These are phyloP conservation scores for Ostrea edulis DNA, from an alignment of 1,140 invertebrate genomes.

Conservation along the genomic window DNA sequence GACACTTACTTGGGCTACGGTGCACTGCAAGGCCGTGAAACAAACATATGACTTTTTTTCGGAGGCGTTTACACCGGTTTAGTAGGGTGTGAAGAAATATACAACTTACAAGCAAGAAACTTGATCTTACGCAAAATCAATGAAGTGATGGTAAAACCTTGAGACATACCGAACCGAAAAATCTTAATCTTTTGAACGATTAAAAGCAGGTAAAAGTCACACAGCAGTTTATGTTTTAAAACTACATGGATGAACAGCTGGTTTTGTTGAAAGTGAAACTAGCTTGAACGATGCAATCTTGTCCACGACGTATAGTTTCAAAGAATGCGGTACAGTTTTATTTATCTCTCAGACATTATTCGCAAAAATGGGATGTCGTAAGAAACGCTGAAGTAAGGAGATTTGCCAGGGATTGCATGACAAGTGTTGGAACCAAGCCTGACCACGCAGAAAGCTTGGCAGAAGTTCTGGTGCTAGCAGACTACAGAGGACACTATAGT, in stretches of 20 bases:
- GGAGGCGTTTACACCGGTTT: no score
- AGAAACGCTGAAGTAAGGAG: conserved; percentile 63
- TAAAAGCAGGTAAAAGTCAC: neutral
- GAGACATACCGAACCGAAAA: neutral
- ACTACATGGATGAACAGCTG: neutral
- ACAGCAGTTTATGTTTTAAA: conserved; percentile 15
- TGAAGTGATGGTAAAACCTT: no score
- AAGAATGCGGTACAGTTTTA: conserved; percentile 9
- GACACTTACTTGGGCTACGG: no score
- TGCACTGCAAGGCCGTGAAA: no score
- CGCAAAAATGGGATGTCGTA: conserved; percentile 57
- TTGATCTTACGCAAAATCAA: no score
- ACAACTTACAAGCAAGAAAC: no score
- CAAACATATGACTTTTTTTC: no score
- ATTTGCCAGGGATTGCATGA: conserved; percentile 61
- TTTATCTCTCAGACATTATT: conserved; percentile 4
- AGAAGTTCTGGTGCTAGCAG: conserved; percentile 89
- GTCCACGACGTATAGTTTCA: neutral
- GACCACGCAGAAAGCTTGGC: conserved; percentile 86
- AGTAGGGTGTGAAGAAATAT: no score
- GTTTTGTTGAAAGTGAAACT: conserved; percentile 34
- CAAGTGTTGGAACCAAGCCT: conserved; percentile 83
- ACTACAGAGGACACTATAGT: conserved; percentile 87
- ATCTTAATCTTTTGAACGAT: neutral
- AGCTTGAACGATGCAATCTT: conserved; percentile 7